Base-by-base conservation (phyloP, 2,888 invertebrate genomes). In the Deilephila elpenor region DNA sequence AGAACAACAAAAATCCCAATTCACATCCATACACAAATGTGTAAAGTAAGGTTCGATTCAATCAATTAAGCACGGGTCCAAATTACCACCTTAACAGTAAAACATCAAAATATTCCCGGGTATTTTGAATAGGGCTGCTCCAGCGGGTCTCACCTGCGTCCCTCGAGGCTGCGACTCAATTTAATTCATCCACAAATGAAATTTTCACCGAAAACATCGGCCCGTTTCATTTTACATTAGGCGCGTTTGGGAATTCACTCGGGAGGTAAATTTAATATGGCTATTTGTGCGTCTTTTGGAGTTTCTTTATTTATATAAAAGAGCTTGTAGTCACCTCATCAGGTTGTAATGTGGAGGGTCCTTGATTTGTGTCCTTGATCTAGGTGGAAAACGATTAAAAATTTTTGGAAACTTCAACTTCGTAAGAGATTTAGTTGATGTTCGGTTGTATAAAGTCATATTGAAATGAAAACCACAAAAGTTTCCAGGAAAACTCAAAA, bases 121-220 rank as follows among this genome's bases (percentile, higher is more conserved):
- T 37, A 4, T 17, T 51, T 44, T 67, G 25, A 67, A 67, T 51
- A 25, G 67, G 51, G 14, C 44, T 14, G 51, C 25, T 56, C 19
- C 19, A n/a, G 56, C 6, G 44, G 44, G 20, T 44, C 51, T 51
- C 67, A 67, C 44, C 51, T 67, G 29, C 19, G 19, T 25, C 62
- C 72, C 53, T n/a, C 25, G 72, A 62, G 62, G 34, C 53, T 19
- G 34, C 61, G 72, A 62, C 53, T 62, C 61, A 72, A 62, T 72
- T 72, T 72, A 72, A 72, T 72, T 67, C 59, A 59, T 56, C 29
- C 67, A 34, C 71, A 67, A 72, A 59, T 67, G 67, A 73, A 64
- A 73, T 73, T 73, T 25, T 59, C 67, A 44, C 59, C 25, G 67
- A 67, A 67, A 67, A 67, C 44, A 67, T 67, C 67, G 44, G 67